Base-by-base conservation (phyloP, 2,888 invertebrate genomes). In the Megaustenia siamemsis region DNA sequence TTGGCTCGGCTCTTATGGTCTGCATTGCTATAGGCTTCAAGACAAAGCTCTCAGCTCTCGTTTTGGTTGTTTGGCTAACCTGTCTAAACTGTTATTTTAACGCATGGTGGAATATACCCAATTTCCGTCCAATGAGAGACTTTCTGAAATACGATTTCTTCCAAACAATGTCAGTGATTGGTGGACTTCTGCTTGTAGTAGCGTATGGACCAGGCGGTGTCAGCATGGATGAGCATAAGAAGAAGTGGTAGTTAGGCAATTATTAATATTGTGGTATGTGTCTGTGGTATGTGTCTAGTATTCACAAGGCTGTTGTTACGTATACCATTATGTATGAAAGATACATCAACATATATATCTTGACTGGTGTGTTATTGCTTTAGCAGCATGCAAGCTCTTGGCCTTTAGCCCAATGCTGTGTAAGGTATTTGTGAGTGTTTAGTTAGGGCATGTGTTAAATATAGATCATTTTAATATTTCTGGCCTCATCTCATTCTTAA, bases 121-220 rank as follows among this genome's bases (percentile, higher is more conserved):
- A 97, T 12, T 97, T 98, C 94, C 98, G 98, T 93, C 98, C 99
- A 82, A 96, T 99, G 90, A 96, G 99, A 94, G 99, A 99, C 95
- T 99, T 99, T 95, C 96, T 99, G 90, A 99, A 99, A 95, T 99
- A 99, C 94, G 99, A 99, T 95, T 99, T 99, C 96, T 97, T 97
- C 86, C 96, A 99, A 97, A 99, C 99, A 68, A 95, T 99, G 92
- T 99, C 99, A 69, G 99, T 99, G 88, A 97, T 99, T 93, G 99
- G 99, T 88, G 99, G 99, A 80, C 96, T 99, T 40, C 95, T 99
- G 84, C 97, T 99, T 97, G 98, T 99, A 90, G 99, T 99, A 21
- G 97, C 97, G 88, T 95, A 99, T 88, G 99, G 99, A 56, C 99
- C 99, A 63, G 99, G 99, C 18, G 94, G 94, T n/a, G 93, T 94